Conservation (phyloP, 2,113 vertebrate species). For the Pachypanchax playfairii region DNA sequence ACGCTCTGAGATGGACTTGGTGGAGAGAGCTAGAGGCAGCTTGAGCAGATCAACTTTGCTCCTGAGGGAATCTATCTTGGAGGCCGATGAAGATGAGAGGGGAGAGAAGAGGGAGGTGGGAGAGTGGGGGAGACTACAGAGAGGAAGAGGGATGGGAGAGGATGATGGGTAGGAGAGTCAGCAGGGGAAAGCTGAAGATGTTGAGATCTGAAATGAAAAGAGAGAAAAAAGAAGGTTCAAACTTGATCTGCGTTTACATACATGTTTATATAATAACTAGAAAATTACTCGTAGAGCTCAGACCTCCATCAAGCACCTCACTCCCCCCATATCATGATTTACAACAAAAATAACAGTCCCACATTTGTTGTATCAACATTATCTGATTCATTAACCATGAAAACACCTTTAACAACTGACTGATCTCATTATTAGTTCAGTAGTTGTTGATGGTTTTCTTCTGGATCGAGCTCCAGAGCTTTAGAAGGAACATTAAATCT, state of each 20-base stretch:
- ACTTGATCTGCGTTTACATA: neutral
- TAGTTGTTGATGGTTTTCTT: too few relatives aligned
- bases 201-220: constrained; percentile 27
- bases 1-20: constrained; percentile 80
- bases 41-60: constrained; percentile 93
- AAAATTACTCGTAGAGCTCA: too few relatives aligned
- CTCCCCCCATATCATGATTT: too few relatives aligned
- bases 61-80: constrained; percentile 99
- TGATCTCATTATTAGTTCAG: too few relatives aligned
- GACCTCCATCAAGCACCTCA: too few relatives aligned
- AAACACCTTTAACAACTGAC: too few relatives aligned
- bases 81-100: constrained; percentile 67
- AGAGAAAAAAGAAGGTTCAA: neutral
- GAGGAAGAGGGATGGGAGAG: constrained; percentile 28
- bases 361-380: too few relatives aligned
- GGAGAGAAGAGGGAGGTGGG: constrained; percentile 56
- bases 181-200: constrained; percentile 37
- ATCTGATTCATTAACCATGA: too few relatives aligned
- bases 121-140: constrained; percentile 10
- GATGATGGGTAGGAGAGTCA: constrained; percentile 41
- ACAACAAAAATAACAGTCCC: too few relatives aligned
- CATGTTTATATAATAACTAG: too few relatives aligned
- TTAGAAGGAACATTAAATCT: too few relatives aligned
- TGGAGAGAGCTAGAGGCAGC: constrained; percentile 88
- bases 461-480: too few relatives aligned